A percentile compares a stretch with the other conserved stretches of the same genome.
Evolutionary conservation across 2,797 vertebrate genomes (phyloP).

Genomic region (Malurus splendens): DNA sequence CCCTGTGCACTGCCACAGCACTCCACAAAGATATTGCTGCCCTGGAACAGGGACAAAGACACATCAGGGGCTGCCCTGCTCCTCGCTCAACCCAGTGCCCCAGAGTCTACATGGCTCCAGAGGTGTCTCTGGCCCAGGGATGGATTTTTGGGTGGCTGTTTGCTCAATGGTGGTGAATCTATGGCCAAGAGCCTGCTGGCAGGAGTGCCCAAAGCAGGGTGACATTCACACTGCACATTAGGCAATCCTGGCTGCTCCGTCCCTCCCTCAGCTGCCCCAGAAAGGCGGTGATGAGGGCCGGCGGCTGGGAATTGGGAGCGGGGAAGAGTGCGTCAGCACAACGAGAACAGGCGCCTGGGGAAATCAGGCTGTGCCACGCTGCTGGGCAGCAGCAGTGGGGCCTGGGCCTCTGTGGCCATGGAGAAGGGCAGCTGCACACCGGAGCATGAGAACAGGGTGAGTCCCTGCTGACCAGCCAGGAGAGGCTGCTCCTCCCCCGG

Average conservation of each 20-base stretch:
- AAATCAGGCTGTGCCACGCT: neutral
- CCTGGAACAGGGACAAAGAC: neutral
- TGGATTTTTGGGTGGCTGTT: neutral
- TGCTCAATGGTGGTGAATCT: neutral
- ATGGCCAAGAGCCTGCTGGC: fast-evolving
- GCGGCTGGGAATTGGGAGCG: neutral
- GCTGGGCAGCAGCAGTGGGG: neutral
- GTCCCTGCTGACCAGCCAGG: fast-evolving
- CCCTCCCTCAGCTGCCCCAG: conserved; percentile 35
- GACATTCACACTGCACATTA: neutral
- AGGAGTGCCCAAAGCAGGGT: neutral
- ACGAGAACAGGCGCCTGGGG: conserved; percentile 10
- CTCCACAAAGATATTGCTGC: fast-evolving
- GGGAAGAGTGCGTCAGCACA: conserved; percentile 7
- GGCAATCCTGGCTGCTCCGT: neutral
- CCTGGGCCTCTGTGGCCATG: fast-evolving
- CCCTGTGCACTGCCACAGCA: neutral
- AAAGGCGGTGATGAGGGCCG: neutral
- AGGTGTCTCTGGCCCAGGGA: neutral
- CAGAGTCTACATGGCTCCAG: fast-evolving
- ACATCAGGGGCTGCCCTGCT: fast-evolving
- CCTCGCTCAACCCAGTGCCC: fast-evolving
- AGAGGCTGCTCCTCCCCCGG: neutral
- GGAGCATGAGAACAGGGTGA: neutral
- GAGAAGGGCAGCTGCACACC: neutral